A percentile compares a stretch with the other conserved stretches of the same genome.
phyloP scores from a whole-genome alignment of 1,140 invertebrate genomes.

The Tenebrio molitor region DNA sequence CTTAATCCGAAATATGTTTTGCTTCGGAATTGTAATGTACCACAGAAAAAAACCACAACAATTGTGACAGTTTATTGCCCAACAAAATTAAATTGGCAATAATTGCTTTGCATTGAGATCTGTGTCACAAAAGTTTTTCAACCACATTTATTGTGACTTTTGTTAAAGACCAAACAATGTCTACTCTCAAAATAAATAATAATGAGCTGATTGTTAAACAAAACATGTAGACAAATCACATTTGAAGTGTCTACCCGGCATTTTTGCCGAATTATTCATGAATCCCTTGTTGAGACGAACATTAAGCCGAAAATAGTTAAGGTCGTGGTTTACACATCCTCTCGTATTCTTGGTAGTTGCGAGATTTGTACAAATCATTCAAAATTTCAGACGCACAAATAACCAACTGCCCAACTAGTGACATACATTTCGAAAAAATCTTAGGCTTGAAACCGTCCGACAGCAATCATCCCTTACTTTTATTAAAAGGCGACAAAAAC shows the following conservation, averaged over 20 bases:
- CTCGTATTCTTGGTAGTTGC: no score
- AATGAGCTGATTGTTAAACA: slow-evolving; percentile 27
- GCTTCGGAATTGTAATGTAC: no score
- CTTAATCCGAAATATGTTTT: no score
- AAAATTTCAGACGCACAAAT: slow-evolving; percentile 51
- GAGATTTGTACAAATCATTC: no score
- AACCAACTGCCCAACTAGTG: slow-evolving; percentile 54
- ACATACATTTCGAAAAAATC: slow-evolving; percentile 63
- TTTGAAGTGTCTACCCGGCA: neutral
- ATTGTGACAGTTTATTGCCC: no score
- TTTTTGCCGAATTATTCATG: slow-evolving; percentile 36
- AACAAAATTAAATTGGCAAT: no score
- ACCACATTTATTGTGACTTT: neutral
- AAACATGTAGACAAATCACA: slow-evolving; percentile 15
- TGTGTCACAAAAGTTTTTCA: no score
- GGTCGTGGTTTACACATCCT: no score
- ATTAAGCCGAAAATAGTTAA: neutral
- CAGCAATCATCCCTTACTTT: slow-evolving; percentile 44
- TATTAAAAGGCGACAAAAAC: slow-evolving; percentile 54
- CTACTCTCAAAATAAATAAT: slow-evolving; percentile 23
- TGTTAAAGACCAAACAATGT: neutral
- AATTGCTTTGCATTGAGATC: no score
- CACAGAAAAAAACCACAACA: no score
- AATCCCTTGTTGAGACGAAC: neutral
- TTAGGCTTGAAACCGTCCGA: slow-evolving; percentile 57